Conservation (phyloP, 2,888 invertebrate genomes). For the Rapana venosa region DNA sequence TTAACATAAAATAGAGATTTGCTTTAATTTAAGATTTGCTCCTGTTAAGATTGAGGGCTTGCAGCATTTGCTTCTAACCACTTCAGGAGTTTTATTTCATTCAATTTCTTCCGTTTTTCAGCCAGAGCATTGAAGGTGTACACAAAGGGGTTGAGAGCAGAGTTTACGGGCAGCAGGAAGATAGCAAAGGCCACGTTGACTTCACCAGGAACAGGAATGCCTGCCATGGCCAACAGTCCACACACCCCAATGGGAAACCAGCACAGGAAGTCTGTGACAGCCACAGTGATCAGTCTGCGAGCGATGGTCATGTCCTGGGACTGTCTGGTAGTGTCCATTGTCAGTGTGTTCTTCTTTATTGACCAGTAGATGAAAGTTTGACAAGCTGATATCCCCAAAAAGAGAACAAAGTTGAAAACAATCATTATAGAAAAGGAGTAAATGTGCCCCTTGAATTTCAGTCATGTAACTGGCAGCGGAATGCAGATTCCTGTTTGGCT, state of each 20-base stretch:
- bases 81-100: background rate
- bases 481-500: constrained; percentile 7
- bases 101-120: background rate
- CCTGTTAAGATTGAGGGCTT: too few species aligned
- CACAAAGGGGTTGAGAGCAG: background rate
- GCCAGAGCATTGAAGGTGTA: background rate
- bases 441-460: background rate
- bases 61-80: background rate
- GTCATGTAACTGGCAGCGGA: background rate
- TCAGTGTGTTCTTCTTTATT: background rate
- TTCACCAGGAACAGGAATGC: background rate
- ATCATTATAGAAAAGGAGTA: constrained; percentile 1
- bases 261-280: background rate
- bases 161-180: constrained; percentile 1
- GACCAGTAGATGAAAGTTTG: background rate
- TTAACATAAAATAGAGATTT: too few species aligned
- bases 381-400: background rate
- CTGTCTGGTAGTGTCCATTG: background rate
- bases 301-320: background rate
- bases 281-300: background rate
- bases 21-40: too few species aligned
- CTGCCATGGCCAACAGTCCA: background rate
- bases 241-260: constrained; percentile 8
- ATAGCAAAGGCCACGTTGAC: constrained; percentile 1
- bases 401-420: background rate